Evolutionary conservation across 2,113 vertebrate genomes (phyloP).

Genomic region (Pseudorhombus dupliciocellatus): DNA sequence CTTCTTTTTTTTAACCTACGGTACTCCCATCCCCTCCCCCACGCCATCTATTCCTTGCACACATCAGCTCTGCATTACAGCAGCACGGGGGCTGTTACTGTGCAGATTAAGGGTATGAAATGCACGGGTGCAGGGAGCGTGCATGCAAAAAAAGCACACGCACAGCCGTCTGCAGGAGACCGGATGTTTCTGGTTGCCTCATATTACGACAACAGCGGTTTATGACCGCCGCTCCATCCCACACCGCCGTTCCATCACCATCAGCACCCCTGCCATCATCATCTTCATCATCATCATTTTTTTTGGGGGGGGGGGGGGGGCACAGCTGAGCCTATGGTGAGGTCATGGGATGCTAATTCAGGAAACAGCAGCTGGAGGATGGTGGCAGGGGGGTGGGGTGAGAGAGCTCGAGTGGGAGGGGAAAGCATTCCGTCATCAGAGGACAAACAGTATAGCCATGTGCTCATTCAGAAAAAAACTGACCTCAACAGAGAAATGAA

Average conservation of each 20-base stretch:
- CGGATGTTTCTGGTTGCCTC: constrained; percentile 73
- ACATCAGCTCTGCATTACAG: constrained; percentile 34
- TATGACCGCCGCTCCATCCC: constrained; percentile 51
- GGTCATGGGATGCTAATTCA: constrained; percentile 60
- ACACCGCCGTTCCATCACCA: constrained; percentile 32
- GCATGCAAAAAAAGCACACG: constrained; percentile 9
- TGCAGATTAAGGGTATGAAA: constrained; percentile 84
- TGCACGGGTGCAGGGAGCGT: constrained; percentile 35
- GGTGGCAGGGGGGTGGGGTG: constrained; percentile 22
- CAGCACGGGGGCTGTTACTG: constrained; percentile 71
- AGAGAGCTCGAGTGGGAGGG: constrained; percentile 28
- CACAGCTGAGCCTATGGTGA: constrained; percentile 31
- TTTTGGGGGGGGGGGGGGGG: not conserved
- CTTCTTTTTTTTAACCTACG: not conserved
- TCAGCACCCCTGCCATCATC: not conserved
- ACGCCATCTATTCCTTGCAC: not conserved
- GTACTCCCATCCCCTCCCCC: not conserved
- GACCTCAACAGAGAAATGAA: not conserved
- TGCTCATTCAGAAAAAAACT: constrained; percentile 42
- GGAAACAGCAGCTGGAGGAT: constrained; percentile 50
- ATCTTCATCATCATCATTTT: constrained; percentile 13
- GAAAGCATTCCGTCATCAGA: constrained; percentile 33
- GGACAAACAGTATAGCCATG: not conserved
- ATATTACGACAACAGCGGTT: constrained; percentile 67
- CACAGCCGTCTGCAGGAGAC: constrained; percentile 54